These are phyloP conservation scores for Polydesmus complanatus DNA, from an alignment of 2,888 invertebrate species.

Conservation along the genomic window DNA sequence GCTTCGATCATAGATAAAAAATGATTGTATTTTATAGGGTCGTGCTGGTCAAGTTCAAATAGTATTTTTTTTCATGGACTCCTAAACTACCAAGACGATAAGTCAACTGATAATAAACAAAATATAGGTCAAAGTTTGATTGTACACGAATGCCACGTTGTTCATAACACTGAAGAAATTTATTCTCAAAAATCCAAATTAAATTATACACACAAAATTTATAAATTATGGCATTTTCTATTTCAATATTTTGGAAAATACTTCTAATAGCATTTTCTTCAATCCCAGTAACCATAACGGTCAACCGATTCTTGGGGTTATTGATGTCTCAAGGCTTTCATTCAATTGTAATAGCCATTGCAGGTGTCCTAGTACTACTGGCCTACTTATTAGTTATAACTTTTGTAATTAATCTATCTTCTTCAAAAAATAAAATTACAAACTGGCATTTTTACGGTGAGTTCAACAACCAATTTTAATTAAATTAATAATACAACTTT, in stretches of 20 bases:
- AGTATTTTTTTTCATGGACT: too few relatives aligned
- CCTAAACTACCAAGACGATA: too few relatives aligned
- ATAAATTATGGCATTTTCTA: too few relatives aligned
- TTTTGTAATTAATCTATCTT: not conserved
- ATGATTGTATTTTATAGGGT: too few relatives aligned
- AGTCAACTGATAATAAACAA: too few relatives aligned
- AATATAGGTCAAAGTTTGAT: too few relatives aligned
- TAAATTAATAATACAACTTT: not conserved
- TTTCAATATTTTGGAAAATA: constrained; percentile 8
- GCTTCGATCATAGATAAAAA: too few relatives aligned
- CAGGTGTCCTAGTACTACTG: not conserved
- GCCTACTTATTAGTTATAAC: not conserved
- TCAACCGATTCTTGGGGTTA: constrained; percentile 1
- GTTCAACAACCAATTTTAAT: not conserved
- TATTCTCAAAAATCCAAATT: too few relatives aligned
- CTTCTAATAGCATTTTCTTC: not conserved
- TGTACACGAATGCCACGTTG: too few relatives aligned
- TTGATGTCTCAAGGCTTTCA: constrained; percentile 1
- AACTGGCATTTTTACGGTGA: constrained; percentile 7
- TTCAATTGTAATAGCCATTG: not conserved
- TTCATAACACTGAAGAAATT: too few relatives aligned
- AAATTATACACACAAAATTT: too few relatives aligned
- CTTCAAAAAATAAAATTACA: constrained; percentile 8
- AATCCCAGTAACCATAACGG: not conserved
- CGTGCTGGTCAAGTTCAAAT: too few relatives aligned